Evolutionary conservation across 1,140 invertebrate genomes (phyloP), one percentile per base, ranked within the genome.

Genomic region (Dendrolimus punctatus): DNA sequence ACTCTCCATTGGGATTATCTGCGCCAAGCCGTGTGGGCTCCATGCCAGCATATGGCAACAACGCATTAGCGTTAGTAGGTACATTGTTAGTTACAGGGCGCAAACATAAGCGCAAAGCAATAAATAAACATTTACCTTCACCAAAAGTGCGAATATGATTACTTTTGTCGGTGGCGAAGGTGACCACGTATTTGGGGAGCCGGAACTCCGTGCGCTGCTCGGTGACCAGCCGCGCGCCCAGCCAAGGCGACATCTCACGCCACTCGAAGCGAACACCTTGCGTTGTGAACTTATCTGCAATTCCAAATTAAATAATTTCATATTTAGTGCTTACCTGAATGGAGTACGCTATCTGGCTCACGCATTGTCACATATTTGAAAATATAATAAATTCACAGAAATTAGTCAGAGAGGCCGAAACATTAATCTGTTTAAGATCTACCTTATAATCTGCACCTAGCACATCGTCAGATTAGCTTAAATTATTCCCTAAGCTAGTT

Each of bases 111-210:
- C 82, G 76, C 79, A 77, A 85, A 86, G 83, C 83, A 76, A 83
- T 84, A 76, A 84, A 73, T 83, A 74, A 80, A 87, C 73, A 81
- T 85, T 82, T 85, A 90, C 89, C 89, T 88, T 90, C 89, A 74
- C 89, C 89, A 80, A 89, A 90, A 76, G 84, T 89, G 74, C 88
- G 87, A 73, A 86, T 87, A 80, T 88, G 89, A 73, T 85, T 85
- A 74, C 85, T 85, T 74, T 88, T 87, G 73, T 89, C 88, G 49
- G 87, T 87, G 53, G 77, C 78, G 81, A 90, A 90, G 48, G 87
- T 86, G 64, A 90, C 89, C 42, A 91, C 90, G 71, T 91, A 91
- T 86, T 90, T 90, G 40, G 90, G 89, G 23, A 91, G 83, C 6
- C 90, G 80, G 64, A 88, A 89, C 58, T 89, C 79, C 62, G 80